Percentiles rank a stretch among this genome's conserved stretches.
Evolutionary conservation across 2,888 invertebrate genomes (phyloP).

Genomic region (Chorisops tibialis): DNA sequence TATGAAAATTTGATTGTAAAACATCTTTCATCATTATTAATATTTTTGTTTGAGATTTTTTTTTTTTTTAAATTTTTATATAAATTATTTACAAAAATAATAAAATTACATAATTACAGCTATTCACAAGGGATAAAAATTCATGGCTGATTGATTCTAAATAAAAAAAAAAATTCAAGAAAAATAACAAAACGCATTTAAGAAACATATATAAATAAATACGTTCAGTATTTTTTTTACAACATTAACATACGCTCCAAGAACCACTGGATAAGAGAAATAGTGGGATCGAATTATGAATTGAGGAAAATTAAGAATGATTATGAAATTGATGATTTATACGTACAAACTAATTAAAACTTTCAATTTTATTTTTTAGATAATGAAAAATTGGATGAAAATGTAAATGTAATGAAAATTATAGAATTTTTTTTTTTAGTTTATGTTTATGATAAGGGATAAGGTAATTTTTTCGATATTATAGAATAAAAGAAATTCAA

Average conservation of each 20-base stretch:
- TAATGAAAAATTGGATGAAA: not conserved
- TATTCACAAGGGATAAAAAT: too few relatives aligned
- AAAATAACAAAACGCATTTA: not conserved
- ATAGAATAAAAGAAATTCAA: not conserved
- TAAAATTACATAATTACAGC: not conserved
- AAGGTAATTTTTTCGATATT: not conserved
- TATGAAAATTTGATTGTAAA: conserved; percentile 13
- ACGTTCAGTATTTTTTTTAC: too few relatives aligned
- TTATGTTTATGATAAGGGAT: not conserved
- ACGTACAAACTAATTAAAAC: too few relatives aligned
- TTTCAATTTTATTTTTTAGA: too few relatives aligned
- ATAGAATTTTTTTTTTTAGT: not conserved
- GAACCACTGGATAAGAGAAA: too few relatives aligned
- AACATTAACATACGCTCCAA: too few relatives aligned
- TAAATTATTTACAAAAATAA: conserved; percentile 21
- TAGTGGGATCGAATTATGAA: too few relatives aligned
- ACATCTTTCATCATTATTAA: conserved; percentile 2
- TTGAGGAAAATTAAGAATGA: too few relatives aligned
- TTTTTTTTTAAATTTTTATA: conserved; percentile 3
- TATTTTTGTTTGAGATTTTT: conserved; percentile 14
- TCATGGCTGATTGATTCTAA: too few relatives aligned
- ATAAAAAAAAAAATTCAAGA: not conserved
- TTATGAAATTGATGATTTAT: too few relatives aligned
- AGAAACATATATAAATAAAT: too few relatives aligned
- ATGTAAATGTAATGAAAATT: not conserved